Percentiles rank a stretch among this genome's conserved stretches.
These are phyloP conservation scores for Sandelia bainsii DNA, from an alignment of 2,797 vertebrate genomes.

Conservation along the genomic window DNA sequence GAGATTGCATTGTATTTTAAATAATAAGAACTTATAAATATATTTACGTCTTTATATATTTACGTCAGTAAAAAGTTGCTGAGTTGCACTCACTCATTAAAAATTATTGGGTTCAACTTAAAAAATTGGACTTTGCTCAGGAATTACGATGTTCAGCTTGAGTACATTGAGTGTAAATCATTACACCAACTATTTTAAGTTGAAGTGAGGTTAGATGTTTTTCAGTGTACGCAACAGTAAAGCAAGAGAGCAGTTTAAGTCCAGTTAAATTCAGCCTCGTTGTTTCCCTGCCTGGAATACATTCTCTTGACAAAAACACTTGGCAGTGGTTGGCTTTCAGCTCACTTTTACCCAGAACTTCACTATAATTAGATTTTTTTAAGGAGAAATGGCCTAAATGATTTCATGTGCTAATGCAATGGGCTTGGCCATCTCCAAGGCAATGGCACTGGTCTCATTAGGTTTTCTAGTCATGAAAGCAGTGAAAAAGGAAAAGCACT, in stretches of 20 bases:
- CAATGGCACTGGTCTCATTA: conserved; percentile 77
- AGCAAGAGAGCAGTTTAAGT: conserved; percentile 12
- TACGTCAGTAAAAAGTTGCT: too few relatives aligned
- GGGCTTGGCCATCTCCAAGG: conserved; percentile 67
- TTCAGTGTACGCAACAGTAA: conserved; percentile 6
- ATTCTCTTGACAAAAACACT: conserved; percentile 23
- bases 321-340: conserved; percentile 24
- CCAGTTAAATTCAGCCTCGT: conserved; percentile 3
- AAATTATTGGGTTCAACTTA: too few relatives aligned
- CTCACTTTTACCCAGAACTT: conserved; percentile 45
- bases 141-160: too few relatives aligned
- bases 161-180: too few relatives aligned
- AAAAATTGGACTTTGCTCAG: too few relatives aligned
- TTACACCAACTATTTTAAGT: too few relatives aligned
- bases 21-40: too few relatives aligned
- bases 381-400: conserved; percentile 71
- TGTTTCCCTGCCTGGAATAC: conserved; percentile 5
- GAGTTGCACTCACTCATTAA: too few relatives aligned
- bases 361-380: conserved; percentile 68
- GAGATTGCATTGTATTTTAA: too few relatives aligned
- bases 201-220: background rate
- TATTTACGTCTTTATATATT: too few relatives aligned
- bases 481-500: conserved; percentile 60
- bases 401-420: conserved; percentile 77
- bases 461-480: conserved; percentile 74